These are phyloP conservation scores for Idaea straminata DNA, from an alignment of 2,888 invertebrate genomes.

Conservation along the genomic window DNA sequence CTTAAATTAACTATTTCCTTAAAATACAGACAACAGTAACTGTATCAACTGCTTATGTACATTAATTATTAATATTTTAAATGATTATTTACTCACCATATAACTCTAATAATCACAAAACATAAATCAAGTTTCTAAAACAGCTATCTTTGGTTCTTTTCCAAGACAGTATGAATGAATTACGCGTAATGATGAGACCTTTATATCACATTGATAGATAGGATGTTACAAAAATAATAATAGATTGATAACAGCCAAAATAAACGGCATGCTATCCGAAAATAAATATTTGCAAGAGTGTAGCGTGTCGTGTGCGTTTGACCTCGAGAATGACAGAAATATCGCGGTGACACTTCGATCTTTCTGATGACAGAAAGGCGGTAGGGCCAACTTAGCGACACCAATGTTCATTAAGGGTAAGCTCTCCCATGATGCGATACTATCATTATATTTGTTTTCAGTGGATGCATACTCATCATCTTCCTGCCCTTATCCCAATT, in stretches of 20 bases:
- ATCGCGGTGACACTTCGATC: conserved; percentile 15
- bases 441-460: too few species aligned
- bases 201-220: conserved; percentile 43
- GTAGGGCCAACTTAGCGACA: conserved; percentile 25
- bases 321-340: conserved; percentile 3
- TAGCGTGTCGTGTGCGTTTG: conserved; percentile 14
- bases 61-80: not conserved
- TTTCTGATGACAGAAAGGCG: conserved; percentile 30
- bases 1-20: not conserved
- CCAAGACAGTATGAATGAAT: conserved; percentile 24
- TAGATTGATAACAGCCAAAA: conserved; percentile 30
- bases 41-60: not conserved
- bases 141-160: conserved; percentile 23
- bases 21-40: not conserved
- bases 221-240: conserved; percentile 35
- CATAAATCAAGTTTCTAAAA: conserved; percentile 16
- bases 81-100: not conserved
- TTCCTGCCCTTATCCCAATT: too few species aligned
- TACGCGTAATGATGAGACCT: conserved; percentile 19
- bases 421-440: too few species aligned
- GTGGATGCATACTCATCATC: too few species aligned
- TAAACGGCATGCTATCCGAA: conserved; percentile 20
- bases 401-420: too few species aligned
- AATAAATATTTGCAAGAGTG: conserved; percentile 22
- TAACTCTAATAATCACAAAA: conserved; percentile 11